These are phyloP conservation scores for Leptinotarsa haldemani DNA, from an alignment of 2,888 invertebrate genomes.

Conservation along the genomic window DNA sequence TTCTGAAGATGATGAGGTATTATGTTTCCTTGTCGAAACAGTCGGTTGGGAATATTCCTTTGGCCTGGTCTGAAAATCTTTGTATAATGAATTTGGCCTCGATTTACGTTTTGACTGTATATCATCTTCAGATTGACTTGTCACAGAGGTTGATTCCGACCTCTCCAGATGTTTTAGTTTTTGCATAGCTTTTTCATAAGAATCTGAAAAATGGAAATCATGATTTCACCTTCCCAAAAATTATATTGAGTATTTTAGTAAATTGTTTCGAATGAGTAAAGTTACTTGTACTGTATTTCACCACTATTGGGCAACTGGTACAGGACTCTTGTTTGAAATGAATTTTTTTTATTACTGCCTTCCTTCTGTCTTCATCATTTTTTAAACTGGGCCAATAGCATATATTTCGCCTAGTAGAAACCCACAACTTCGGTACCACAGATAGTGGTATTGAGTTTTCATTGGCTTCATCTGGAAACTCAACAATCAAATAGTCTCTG, in stretches of 20 bases:
- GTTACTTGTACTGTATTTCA: constrained; percentile 5
- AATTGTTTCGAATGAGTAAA: constrained; percentile 8
- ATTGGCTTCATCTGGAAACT: constrained; percentile 22
- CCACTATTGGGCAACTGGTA: constrained; percentile 13
- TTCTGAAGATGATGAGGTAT: neutral
- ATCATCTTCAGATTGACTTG: neutral
- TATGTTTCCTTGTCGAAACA: neutral
- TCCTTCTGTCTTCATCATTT: constrained; percentile 11
- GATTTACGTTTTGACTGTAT: neutral
- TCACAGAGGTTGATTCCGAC: too few relatives aligned
- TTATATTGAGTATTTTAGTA: constrained; percentile 12
- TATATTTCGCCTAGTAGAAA: neutral
- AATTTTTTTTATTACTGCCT: neutral
- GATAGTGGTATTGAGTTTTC: constrained; percentile 23
- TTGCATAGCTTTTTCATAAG: too few relatives aligned
- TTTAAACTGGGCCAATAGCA: neutral
- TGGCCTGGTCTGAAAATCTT: neutral
- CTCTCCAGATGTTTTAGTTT: too few relatives aligned
- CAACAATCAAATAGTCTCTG: constrained; percentile 16
- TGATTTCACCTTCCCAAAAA: constrained; percentile 12
- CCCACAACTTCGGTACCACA: neutral
- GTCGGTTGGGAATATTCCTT: neutral
- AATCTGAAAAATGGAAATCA: neutral
- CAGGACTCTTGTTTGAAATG: neutral
- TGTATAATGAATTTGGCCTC: constrained; percentile 2